Evolutionary conservation across 1,140 invertebrate genomes (phyloP).

Genomic region (Cydia pomonella): DNA sequence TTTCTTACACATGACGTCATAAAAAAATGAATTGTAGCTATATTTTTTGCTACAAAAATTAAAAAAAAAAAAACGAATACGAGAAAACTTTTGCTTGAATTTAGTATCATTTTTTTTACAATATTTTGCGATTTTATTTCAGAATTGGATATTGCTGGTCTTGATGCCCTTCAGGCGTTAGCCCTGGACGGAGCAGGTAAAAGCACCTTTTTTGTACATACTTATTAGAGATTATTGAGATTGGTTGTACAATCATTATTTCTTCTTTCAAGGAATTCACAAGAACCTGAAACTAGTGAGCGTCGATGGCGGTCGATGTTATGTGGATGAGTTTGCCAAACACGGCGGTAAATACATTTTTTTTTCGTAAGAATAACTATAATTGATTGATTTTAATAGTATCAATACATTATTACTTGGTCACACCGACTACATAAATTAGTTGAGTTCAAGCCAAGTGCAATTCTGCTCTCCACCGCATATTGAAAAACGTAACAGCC

Average conservation of each 20-base stretch:
- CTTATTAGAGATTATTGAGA: not conserved
- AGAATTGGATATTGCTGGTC: conserved; percentile 55
- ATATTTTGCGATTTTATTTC: conserved; percentile 38
- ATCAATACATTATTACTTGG: too few species aligned
- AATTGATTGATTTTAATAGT: too few species aligned
- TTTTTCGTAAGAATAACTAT: too few species aligned
- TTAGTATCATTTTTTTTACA: not conserved
- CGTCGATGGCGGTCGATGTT: conserved; percentile 1
- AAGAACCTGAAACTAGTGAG: not conserved
- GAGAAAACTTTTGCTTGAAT: too few species aligned
- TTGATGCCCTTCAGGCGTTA: conserved; percentile 63
- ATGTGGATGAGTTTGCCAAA: not conserved
- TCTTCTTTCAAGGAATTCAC: not conserved
- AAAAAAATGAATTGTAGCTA: too few species aligned
- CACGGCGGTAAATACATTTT: not conserved
- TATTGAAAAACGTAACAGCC: too few species aligned
- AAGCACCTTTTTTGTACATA: not conserved
- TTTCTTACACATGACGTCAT: too few species aligned
- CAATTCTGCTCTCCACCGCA: too few species aligned
- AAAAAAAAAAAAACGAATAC: too few species aligned
- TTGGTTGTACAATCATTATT: not conserved
- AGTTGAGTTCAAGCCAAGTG: too few species aligned
- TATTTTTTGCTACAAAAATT: too few species aligned
- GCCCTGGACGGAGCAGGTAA: conserved; percentile 55
- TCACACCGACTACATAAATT: too few species aligned